Percentiles rank a stretch among this genome's conserved stretches.
Evolutionary conservation across 30 jellyfish, hydroid and myxozoan genomes (phyloP).

Genomic region (Chrysaora quinquecirrha): DNA sequence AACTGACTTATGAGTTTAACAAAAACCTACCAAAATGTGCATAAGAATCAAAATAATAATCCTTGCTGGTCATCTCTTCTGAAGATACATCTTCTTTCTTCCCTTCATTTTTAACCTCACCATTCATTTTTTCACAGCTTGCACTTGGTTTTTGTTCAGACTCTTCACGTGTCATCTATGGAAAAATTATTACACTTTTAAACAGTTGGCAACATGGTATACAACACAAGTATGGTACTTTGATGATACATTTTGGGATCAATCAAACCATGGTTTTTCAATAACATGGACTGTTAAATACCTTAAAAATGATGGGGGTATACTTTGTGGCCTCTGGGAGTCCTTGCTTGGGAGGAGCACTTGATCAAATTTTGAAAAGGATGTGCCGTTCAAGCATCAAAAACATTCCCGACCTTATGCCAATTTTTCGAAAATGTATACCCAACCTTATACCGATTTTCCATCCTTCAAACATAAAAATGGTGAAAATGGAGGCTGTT

Average conservation of each 20-base stretch:
- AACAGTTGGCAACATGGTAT: too few species aligned
- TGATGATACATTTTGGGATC: not conserved
- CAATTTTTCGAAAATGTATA: too few species aligned
- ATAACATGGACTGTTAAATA: too few species aligned
- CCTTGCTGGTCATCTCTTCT: slow-evolving; percentile 99
- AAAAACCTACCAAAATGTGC: slow-evolving; percentile 99
- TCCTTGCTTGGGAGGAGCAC: too few species aligned
- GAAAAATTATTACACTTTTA: not conserved
- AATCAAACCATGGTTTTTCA: not conserved
- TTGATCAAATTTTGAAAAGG: not conserved
- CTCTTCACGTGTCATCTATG: slow-evolving; percentile 1
- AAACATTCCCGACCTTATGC: too few species aligned
- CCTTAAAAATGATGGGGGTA: too few species aligned
- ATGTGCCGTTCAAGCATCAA: too few species aligned
- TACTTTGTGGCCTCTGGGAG: too few species aligned
- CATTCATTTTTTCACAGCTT: not conserved
- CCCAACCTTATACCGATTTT: too few species aligned
- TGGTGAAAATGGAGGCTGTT: too few species aligned
- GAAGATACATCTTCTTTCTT: slow-evolving; percentile 40
- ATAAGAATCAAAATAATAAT: slow-evolving; percentile 96
- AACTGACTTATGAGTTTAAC: too few species aligned
- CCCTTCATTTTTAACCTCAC: slow-evolving; percentile 4
- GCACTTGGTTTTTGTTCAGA: slow-evolving; percentile 13
- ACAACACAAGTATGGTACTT: not conserved
- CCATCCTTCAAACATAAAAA: too few species aligned